Conservation (phyloP, 2,888 invertebrate species). For the Cerceris rybyensis region DNA sequence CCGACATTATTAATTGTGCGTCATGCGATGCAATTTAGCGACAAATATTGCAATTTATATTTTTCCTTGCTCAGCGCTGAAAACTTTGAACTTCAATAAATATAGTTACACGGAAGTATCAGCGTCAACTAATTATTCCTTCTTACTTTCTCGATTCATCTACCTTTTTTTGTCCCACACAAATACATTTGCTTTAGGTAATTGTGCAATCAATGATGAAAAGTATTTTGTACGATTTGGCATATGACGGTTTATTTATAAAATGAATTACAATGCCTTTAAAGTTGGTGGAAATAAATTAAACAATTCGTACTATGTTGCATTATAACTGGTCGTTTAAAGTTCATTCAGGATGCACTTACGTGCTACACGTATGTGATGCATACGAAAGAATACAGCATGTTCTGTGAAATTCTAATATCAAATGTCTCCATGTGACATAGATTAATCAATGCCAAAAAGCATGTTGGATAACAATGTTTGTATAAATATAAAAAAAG, state of each 20-base stretch:
- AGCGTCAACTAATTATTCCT: neutral
- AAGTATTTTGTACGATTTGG: slow-evolving; percentile 14
- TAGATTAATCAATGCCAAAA: neutral
- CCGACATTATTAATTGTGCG: slow-evolving; percentile 17
- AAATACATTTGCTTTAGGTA: neutral
- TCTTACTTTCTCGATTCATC: neutral
- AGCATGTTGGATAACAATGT: slow-evolving; percentile 8
- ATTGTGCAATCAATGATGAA: neutral
- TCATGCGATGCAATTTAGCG: slow-evolving; percentile 27
- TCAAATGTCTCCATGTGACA: slow-evolving; percentile 7
- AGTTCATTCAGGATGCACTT: slow-evolving; percentile 34
- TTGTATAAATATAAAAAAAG: slow-evolving; percentile 38
- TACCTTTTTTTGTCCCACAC: too few relatives aligned
- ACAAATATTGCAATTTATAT: slow-evolving; percentile 37
- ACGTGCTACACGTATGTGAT: slow-evolving; percentile 8
- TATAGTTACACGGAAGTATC: neutral
- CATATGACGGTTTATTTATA: slow-evolving; percentile 55
- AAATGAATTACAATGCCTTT: slow-evolving; percentile 56
- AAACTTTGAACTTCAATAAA: slow-evolving; percentile 38
- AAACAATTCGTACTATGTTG: slow-evolving; percentile 34
- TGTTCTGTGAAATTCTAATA: slow-evolving; percentile 15
- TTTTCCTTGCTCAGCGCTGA: slow-evolving; percentile 18
- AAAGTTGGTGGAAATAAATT: slow-evolving; percentile 60
- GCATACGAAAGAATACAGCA: neutral
- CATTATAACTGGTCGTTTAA: slow-evolving; percentile 32